Evolutionary conservation across 2,113 vertebrate genomes (phyloP).

Genomic region (Drymodes brunneopygia): DNA sequence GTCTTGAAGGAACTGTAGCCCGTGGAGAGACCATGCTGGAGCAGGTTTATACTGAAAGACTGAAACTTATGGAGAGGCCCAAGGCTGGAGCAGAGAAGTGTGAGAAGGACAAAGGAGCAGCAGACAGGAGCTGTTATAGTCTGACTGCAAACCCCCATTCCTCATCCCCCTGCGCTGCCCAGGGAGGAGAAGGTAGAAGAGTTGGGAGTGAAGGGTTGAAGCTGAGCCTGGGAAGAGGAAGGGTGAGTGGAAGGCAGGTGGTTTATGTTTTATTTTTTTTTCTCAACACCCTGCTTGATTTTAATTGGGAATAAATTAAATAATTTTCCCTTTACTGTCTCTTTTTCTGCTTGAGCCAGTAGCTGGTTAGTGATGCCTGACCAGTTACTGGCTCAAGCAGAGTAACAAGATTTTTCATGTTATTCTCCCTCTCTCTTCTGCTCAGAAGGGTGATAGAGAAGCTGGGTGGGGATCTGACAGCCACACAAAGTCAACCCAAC

Average conservation of each 20-base stretch:
- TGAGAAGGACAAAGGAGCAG: neutral
- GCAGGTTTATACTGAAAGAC: neutral
- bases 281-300: neutral
- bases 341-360: neutral
- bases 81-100: neutral
- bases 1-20: neutral
- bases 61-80: neutral
- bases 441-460: neutral
- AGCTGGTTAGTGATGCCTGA: neutral
- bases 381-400: too few relatives aligned
- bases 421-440: neutral
- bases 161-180: fast-evolving
- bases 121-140: neutral
- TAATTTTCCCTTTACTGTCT: neutral
- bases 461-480: neutral
- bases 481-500: neutral
- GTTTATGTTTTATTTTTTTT: neutral
- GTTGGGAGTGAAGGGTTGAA: neutral
- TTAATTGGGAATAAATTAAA: neutral
- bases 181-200: neutral
- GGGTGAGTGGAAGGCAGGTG: neutral
- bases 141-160: neutral
- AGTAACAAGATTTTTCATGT: neutral
- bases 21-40: fast-evolving
- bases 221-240: neutral